Conservation (phyloP, 2,888 invertebrate species). For the Microctonus aethiopoides region DNA sequence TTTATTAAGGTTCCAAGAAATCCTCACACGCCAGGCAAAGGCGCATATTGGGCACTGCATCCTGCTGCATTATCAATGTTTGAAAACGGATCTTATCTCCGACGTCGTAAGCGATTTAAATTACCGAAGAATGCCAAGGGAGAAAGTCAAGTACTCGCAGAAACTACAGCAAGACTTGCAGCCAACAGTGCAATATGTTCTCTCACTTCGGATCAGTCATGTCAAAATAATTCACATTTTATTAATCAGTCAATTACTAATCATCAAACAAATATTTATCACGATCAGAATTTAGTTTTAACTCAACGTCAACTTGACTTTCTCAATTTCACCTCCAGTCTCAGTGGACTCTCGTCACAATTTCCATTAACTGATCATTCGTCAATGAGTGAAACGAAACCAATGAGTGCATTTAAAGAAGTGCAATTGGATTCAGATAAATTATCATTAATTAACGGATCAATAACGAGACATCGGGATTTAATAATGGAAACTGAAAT, state of each 20-base stretch:
- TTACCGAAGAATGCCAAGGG: constrained; percentile 79
- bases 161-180: constrained; percentile 37
- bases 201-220: constrained; percentile 7
- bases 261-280: constrained; percentile 58
- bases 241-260: constrained; percentile 57
- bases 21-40: constrained; percentile 84
- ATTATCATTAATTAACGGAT: not conserved
- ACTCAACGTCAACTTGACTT: constrained; percentile 45
- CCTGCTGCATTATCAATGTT: constrained; percentile 86
- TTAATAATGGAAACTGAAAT: constrained; percentile 7
- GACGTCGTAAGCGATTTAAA: constrained; percentile 86
- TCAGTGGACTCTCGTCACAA: constrained; percentile 17
- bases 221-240: constrained; percentile 63
- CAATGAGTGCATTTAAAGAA: not conserved
- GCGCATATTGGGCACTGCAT: constrained; percentile 86
- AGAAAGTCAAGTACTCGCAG: constrained; percentile 65
- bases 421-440: not conserved
- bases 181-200: constrained; percentile 27
- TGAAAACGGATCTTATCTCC: constrained; percentile 85
- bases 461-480: not conserved
- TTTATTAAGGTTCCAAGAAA: constrained; percentile 75
- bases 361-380: constrained; percentile 1
- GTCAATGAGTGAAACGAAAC: not conserved
- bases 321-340: constrained; percentile 33
- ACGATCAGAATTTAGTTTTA: constrained; percentile 44